Base-by-base conservation (phyloP, 2,113 vertebrate species). In the Bufo bufo region DNA sequence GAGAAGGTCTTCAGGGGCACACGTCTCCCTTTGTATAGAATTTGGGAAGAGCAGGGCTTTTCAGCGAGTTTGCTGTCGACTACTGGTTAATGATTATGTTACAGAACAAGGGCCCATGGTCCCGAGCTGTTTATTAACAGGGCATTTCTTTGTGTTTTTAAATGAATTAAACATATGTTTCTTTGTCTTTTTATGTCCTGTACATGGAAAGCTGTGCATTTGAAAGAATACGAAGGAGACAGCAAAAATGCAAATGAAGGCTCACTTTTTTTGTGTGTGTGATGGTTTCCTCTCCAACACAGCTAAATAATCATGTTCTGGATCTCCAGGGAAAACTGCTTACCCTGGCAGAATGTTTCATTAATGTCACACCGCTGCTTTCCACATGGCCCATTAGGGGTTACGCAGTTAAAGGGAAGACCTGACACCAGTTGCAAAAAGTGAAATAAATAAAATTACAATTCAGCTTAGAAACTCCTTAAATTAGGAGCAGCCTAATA, bases 1-100 rank as follows among this genome's bases (percentile, higher is more conserved):
- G 89, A 91, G 85, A 87, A 90, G 71, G 72, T 20, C 88, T 88
- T 82, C 86, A 75, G 89, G 82, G 84, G 90, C 79, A 91, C 82
- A 84, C 45, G 49, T 84, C 72, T 89, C 61, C 81, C 63, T 89
- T 89, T 89, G 82, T 89, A 58, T 43, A 19, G 82, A 78, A 78
- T 83, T 75, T 88, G 43, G 20, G 69, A 65, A 83, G 49, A 89
- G 59, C 56, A 74, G 54, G 49, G 49, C 72, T 84, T 89, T 89
- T 84, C 59, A 89, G 71, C 23, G 81, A 84, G 81, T 14, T 74
- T 43, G 80, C 71, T 88, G 80, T 84, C 82, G 23, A 75, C 50
- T 75, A 54, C 58, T 84, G 87, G 87, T 89, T 89, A 89, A 89
- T 89, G 81, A 84, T 89, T 89, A 88, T 69, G 82, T 78, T 84